phyloP scores from a whole-genome alignment of 2,888 invertebrate genomes.

The Sinhomidia bicolor region DNA sequence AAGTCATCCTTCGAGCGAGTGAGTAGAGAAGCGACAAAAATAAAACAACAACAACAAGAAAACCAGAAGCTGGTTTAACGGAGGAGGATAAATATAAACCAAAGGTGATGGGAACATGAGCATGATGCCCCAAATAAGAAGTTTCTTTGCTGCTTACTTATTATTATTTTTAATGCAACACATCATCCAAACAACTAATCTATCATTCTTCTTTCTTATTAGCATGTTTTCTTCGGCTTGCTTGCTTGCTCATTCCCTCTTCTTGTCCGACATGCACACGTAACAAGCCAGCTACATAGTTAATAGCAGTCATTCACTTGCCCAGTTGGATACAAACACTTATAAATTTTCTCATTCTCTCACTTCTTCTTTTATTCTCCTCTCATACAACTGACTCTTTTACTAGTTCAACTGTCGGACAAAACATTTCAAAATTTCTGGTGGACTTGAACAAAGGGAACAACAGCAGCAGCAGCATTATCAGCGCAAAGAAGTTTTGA shows the following conservation, averaged over 20 bases:
- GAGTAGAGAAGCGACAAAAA: constrained; percentile 10
- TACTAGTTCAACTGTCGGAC: not conserved
- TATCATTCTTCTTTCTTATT: constrained; percentile 64
- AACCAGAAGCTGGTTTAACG: constrained; percentile 38
- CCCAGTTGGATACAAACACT: constrained; percentile 67
- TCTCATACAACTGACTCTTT: constrained; percentile 52
- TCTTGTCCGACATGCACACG: constrained; percentile 43
- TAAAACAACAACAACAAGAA: constrained; percentile 19
- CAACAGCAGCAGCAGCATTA: too few relatives aligned
- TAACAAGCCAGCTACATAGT: constrained; percentile 49
- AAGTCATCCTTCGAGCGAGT: not conserved
- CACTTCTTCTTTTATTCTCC: constrained; percentile 28
- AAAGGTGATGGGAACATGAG: constrained; percentile 63
- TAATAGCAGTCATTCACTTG: constrained; percentile 62
- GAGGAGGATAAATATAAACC: constrained; percentile 12
- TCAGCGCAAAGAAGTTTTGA: not conserved
- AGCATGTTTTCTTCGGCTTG: constrained; percentile 48
- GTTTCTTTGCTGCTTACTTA: not conserved
- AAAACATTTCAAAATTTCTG: not conserved
- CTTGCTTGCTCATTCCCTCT: not conserved
- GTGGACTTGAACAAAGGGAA: constrained; percentile 10
- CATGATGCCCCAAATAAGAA: constrained; percentile 7
- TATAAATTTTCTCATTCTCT: constrained; percentile 33
- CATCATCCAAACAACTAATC: constrained; percentile 61
- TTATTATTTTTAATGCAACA: constrained; percentile 48